These are phyloP conservation scores for Lacerta agilis DNA, from an alignment of 2,797 vertebrate genomes.

Conservation along the genomic window DNA sequence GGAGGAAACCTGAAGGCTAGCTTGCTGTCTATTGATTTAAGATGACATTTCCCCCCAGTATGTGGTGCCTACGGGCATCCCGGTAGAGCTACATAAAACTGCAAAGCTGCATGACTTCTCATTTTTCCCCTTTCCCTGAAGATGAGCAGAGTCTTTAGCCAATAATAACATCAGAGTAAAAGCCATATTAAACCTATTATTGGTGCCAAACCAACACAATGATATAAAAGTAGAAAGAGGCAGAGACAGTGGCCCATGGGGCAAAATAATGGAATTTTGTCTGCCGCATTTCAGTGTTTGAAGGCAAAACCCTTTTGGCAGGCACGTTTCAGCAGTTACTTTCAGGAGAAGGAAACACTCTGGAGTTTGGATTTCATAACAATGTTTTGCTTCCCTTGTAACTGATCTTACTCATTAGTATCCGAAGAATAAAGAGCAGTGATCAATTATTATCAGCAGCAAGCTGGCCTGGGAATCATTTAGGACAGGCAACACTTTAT, in stretches of 20 bases:
- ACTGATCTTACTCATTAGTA: slow-evolving; percentile 64
- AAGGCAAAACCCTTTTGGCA: slow-evolving; percentile 54
- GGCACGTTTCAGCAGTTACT: slow-evolving; percentile 58
- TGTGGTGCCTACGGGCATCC: slow-evolving; percentile 8
- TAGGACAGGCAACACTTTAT: too few species aligned
- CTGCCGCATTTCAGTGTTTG: slow-evolving; percentile 52
- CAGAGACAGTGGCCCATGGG: slow-evolving; percentile 38
- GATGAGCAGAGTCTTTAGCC: slow-evolving; percentile 62
- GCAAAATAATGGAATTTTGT: slow-evolving; percentile 66
- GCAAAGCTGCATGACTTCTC: slow-evolving; percentile 54
- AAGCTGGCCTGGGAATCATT: slow-evolving; percentile 8
- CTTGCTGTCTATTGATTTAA: slow-evolving; percentile 61
- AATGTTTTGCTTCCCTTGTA: slow-evolving; percentile 56
- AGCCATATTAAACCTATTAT: slow-evolving; percentile 62
- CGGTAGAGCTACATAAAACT: slow-evolving; percentile 52
- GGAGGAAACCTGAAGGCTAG: slow-evolving; percentile 52
- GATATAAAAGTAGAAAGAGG: slow-evolving; percentile 56
- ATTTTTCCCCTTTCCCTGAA: slow-evolving; percentile 54
- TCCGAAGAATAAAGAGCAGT: slow-evolving; percentile 52
- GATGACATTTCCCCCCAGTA: slow-evolving; percentile 20
- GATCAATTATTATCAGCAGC: slow-evolving; percentile 30
- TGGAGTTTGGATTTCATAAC: slow-evolving; percentile 59
- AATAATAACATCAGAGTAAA: slow-evolving; percentile 61
- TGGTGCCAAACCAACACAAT: slow-evolving; percentile 61
- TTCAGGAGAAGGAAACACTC: slow-evolving; percentile 52